Percentiles rank a stretch among this genome's conserved stretches.
These are phyloP conservation scores for Drosophila leontia DNA, from an alignment of 1,140 invertebrate genomes.

Conservation along the genomic window DNA sequence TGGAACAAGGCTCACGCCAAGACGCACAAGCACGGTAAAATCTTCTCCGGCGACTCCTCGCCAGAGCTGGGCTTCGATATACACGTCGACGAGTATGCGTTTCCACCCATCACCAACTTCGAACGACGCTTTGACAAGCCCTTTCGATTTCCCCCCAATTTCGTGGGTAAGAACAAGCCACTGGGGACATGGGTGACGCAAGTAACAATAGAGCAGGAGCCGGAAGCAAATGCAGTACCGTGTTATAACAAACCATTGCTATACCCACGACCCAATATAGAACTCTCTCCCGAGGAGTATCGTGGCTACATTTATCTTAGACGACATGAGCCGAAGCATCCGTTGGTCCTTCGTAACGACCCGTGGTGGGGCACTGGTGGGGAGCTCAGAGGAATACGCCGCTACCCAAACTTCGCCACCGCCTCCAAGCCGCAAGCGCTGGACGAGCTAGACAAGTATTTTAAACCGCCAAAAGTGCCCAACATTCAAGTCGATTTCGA, in stretches of 20 bases:
- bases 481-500: conserved; percentile 26
- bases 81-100: conserved; percentile 68
- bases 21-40: conserved; percentile 66
- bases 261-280: conserved; percentile 74
- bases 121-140: conserved; percentile 66
- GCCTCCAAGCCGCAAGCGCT: conserved; percentile 44
- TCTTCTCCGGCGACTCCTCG: conserved; percentile 43
- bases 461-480: conserved; percentile 32
- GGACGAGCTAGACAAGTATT: conserved; percentile 52
- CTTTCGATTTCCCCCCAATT: conserved; percentile 61
- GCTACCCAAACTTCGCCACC: conserved; percentile 76
- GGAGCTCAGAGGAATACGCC: conserved; percentile 47
- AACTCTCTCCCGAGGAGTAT: conserved; percentile 73
- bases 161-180: conserved; percentile 52
- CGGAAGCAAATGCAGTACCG: conserved; percentile 51
- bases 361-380: conserved; percentile 54
- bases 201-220: conserved; percentile 69
- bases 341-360: conserved; percentile 49
- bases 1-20: conserved; percentile 86
- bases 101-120: conserved; percentile 46
- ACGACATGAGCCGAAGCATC: conserved; percentile 41
- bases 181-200: conserved; percentile 67
- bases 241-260: conserved; percentile 74
- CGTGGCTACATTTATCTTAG: conserved; percentile 58
- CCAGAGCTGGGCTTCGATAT: conserved; percentile 71